Evolutionary conservation across 2,797 vertebrate species (phyloP), one percentile per base, ranked within the genome.

Genomic region (Coendou prehensilis): DNA sequence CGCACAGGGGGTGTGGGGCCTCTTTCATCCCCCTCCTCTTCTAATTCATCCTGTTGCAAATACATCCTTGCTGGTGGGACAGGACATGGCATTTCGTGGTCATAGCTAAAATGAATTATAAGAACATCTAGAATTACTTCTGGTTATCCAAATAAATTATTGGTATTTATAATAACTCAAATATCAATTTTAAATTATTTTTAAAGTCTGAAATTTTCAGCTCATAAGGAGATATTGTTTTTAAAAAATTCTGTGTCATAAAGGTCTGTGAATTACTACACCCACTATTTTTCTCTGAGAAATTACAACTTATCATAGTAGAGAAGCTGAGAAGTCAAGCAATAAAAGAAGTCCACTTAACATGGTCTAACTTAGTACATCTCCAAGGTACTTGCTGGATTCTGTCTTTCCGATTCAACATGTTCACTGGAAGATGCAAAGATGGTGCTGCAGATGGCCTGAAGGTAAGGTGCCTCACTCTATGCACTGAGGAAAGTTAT

Each of bases 11-110:
- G 99, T 2, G 99, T 99, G 89, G 99, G 99, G 14, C 99, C 99
- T 95, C 99, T 98, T 97, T 99, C 99, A 97, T 99, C 99, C 97
- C 99, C 99, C 92, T 99, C 99, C 93, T 99, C 99, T 98, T 99
- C 99, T 85, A 99, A 98, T 92, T 99, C 99, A 95, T 99, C 99
- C 96, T 99, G 99, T 94, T 99, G 99, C 98, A 99, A 99, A 98
- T 99, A 99, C 99, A 99, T 99, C 98, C 99, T 99, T 94, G 99
- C 99, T 81, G 99, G 99, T 67, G 99, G 99, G 97, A 99, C 98
- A 0, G 99, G 99, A 98, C 99, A 99, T 95, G 99, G 99, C 98
- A 99, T 99, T 98, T 99, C 99, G 94, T 99, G 99, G 97, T 99
- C 99, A 98, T 99, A 99, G 98, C 99, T 99, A 98, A 87, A 86